Percentiles rank a stretch among this genome's conserved stretches.
phyloP scores from a whole-genome alignment of 2,888 invertebrate species.

The Acleris sparsana region DNA sequence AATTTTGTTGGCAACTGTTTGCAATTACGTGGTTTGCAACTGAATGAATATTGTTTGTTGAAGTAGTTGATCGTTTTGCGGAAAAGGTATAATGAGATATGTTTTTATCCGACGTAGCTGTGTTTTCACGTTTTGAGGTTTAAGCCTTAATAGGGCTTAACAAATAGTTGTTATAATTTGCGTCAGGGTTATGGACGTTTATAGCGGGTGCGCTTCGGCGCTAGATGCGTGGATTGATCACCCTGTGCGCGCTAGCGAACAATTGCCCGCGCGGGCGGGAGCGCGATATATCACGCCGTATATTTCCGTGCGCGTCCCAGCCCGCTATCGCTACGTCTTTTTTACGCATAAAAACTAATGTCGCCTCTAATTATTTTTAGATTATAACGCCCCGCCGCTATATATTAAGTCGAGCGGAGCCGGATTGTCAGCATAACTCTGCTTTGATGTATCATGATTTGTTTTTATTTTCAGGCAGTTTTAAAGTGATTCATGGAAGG shows the following conservation, averaged over 20 bases:
- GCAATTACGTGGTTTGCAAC: constrained; percentile 53
- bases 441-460: constrained; percentile 82
- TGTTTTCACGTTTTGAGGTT: constrained; percentile 29
- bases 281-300: constrained; percentile 73
- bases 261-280: constrained; percentile 60
- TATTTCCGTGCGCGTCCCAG: constrained; percentile 73
- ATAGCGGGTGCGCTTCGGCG: constrained; percentile 19
- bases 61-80: constrained; percentile 31
- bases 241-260: constrained; percentile 66
- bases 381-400: constrained; percentile 81
- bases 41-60: constrained; percentile 38
- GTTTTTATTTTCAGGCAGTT: constrained; percentile 79
- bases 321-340: constrained; percentile 71
- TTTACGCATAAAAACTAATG: constrained; percentile 83
- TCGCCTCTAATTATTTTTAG: constrained; percentile 83
- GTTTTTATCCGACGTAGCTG: constrained; percentile 19
- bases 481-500: constrained; percentile 76
- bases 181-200: constrained; percentile 22
- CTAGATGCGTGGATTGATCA: constrained; percentile 48
- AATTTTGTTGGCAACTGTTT: constrained; percentile 54
- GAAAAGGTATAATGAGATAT: constrained; percentile 26
- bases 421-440: constrained; percentile 82
- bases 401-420: constrained; percentile 78
- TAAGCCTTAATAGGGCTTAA: too few relatives aligned
- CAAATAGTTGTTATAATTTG: constrained; percentile 18